Percentiles rank a stretch among this genome's conserved stretches.
Evolutionary conservation across 2,797 vertebrate species (phyloP).

Genomic region (Alca torda): DNA sequence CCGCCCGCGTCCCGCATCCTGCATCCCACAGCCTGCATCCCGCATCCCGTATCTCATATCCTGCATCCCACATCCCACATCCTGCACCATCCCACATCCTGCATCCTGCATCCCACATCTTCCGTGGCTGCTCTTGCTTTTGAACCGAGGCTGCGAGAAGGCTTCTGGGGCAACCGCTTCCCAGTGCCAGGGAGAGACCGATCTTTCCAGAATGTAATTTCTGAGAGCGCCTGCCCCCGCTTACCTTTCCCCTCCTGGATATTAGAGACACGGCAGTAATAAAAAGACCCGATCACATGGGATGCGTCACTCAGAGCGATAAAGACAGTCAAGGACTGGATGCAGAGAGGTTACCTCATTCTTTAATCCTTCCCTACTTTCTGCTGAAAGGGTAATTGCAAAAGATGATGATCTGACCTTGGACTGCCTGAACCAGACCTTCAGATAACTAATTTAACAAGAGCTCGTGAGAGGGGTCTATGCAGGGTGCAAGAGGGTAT

Average conservation of each 20-base stretch:
- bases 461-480: not conserved
- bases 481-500: fast-evolving
- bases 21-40: not conserved
- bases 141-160: not conserved
- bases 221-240: fast-evolving
- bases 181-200: not conserved
- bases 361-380: not conserved
- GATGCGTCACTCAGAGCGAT: not conserved
- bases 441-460: not conserved
- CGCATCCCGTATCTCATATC: not conserved
- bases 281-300: not conserved
- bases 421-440: not conserved
- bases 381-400: not conserved
- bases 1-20: not conserved
- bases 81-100: not conserved
- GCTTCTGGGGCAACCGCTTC: not conserved
- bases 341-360: not conserved
- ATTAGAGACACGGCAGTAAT: not conserved
- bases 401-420: not conserved
- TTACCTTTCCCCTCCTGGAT: not conserved
- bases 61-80: not conserved
- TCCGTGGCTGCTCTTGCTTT: not conserved
- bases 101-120: not conserved
- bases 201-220: not conserved
- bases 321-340: not conserved